Base-by-base conservation (phyloP, 2,888 invertebrate genomes). In the Smittia aterrima region DNA sequence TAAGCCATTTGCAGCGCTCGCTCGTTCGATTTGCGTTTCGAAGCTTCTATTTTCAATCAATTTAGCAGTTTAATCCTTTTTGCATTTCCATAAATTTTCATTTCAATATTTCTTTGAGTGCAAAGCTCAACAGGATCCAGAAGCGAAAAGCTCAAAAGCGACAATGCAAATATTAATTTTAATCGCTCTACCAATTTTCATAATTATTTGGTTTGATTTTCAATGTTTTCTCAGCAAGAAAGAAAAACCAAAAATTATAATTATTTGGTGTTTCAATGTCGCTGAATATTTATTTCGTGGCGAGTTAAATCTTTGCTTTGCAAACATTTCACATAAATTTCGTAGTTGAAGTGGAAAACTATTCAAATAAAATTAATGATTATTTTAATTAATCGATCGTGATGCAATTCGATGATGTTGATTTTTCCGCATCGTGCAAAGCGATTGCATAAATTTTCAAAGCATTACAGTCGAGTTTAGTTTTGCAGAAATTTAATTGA, bases 361-460 rank as follows among this genome's bases (percentile, higher is more conserved):
- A 32, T 32, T 9, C 4, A 32, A 32, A 16, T 47, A 16, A 47
- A 13, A 47, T 6, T 47, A n/a, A 47, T 47, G 16, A 13, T 6
- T 11, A 16, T 47, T 47, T 47, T 47, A 47, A 47, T 47, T n/a
- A 47, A 47, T 47, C 47, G 47, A 16, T 16, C 11, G 47, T 47
- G 47, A 47, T 32, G 32, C 32, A 32, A 16, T 47, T 47, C n/a
- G n/a, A 6, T 11, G 13, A 6, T 47, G 47, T 47, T 47, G 47
- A 47, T 47, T 47, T 47, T 47, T 47, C 47, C 47, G 47, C 47
- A 47, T 47, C 47, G 47, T n/a, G n/a, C n/a, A n/a, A n/a, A n/a
- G n/a, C n/a, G n/a, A 6, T 47, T 47, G 47, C 47, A 47, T 47
- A 16, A 47, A 47, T 47, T 47, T 47, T 13, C 13, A 47, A 47